Conservation (phyloP, 1,140 invertebrate species). For the Magallana angulata region DNA sequence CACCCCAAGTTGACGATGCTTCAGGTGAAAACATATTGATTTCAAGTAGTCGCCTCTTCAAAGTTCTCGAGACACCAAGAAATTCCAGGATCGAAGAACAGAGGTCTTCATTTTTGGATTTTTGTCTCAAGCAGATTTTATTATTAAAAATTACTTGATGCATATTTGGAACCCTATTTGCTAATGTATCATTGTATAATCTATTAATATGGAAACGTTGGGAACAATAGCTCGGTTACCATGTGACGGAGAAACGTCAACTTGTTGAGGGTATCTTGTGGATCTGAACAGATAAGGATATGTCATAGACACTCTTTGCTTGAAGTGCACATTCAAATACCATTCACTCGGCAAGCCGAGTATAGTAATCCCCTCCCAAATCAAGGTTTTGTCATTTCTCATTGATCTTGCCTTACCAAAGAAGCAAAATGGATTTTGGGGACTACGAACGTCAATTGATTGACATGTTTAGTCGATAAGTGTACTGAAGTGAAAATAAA, state of each 20-base stretch:
- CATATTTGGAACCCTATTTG: slow-evolving; percentile 22
- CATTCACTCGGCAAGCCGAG: not conserved
- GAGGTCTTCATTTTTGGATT: not conserved
- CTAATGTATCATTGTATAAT: slow-evolving; percentile 29
- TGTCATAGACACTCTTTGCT: slow-evolving; percentile 30
- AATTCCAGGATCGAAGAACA: slow-evolving; percentile 8
- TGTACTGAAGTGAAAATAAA: slow-evolving; percentile 32
- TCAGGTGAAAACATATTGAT: slow-evolving; percentile 34
- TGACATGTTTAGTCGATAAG: slow-evolving; percentile 37
- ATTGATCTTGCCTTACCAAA: slow-evolving; percentile 28
- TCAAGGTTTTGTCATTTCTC: slow-evolving; percentile 26
- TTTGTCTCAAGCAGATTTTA: slow-evolving; percentile 1
- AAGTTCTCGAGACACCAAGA: not conserved
- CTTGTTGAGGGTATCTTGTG: slow-evolving; percentile 35
- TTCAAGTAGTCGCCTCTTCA: slow-evolving; percentile 8
- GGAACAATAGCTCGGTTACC: slow-evolving; percentile 6
- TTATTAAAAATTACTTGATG: slow-evolving; percentile 19
- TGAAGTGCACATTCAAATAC: slow-evolving; percentile 33
- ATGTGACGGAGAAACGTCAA: not conserved
- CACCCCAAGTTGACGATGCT: slow-evolving; percentile 10
- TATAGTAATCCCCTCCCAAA: slow-evolving; percentile 33
- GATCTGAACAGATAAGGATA: slow-evolving; percentile 33
- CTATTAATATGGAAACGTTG: slow-evolving; percentile 29
- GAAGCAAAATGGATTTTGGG: not conserved
- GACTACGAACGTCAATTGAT: slow-evolving; percentile 18